phyloP scores from a whole-genome alignment of 2,113 vertebrate genomes.

The Gambusia affinis region DNA sequence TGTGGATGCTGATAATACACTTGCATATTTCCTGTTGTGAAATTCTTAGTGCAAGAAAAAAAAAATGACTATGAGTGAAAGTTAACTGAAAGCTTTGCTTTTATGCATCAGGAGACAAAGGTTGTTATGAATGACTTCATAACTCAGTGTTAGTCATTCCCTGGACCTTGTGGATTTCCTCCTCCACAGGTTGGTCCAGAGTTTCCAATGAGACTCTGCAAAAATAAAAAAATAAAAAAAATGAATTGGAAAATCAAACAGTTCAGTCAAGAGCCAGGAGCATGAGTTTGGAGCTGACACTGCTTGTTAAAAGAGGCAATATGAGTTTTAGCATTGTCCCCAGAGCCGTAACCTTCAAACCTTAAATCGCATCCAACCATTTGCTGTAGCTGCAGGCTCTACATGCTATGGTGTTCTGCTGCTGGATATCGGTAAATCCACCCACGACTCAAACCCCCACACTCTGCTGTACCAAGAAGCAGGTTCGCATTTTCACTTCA shows the following conservation, averaged over 20 bases:
- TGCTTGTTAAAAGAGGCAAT: constrained; percentile 55
- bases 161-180: constrained; percentile 44
- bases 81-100: neutral
- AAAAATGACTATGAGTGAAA: constrained; percentile 4
- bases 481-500: constrained; percentile 10
- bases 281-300: constrained; percentile 39
- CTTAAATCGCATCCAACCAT: constrained; percentile 42
- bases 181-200: constrained; percentile 47
- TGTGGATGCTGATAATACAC: constrained; percentile 27
- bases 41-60: constrained; percentile 1
- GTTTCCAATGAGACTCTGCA: constrained; percentile 8
- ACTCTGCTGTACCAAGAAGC: constrained; percentile 13
- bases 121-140: constrained; percentile 51
- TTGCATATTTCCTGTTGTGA: constrained; percentile 9
- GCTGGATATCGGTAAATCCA: constrained; percentile 50
- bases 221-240: constrained; percentile 38
- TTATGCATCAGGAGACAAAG: constrained; percentile 35
- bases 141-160: constrained; percentile 43
- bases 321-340: constrained; percentile 40
- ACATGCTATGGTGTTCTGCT: constrained; percentile 23
- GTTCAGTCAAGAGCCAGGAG: constrained; percentile 46
- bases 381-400: constrained; percentile 46
- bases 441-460: constrained; percentile 68
- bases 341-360: constrained; percentile 55
- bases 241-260: constrained; percentile 75